Conservation (phyloP, 2,797 vertebrate species). For the Notolabrus celidotus region DNA sequence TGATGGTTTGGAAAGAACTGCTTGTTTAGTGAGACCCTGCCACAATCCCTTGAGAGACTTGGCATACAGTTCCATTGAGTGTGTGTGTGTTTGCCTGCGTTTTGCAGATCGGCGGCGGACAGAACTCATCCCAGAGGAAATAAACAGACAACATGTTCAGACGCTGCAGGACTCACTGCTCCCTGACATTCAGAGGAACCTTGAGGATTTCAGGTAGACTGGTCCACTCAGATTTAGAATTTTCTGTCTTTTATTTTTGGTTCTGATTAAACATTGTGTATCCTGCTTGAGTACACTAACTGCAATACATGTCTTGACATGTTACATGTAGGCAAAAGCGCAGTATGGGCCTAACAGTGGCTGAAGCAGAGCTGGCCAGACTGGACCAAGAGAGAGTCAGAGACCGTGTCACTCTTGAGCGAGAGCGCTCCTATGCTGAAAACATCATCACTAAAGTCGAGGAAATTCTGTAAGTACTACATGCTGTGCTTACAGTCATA, state of each 20-base stretch:
- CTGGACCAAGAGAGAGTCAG: conserved; percentile 91
- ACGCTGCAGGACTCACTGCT: conserved; percentile 93
- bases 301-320: not conserved
- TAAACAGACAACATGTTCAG: conserved; percentile 94
- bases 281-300: not conserved
- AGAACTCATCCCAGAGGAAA: conserved; percentile 95
- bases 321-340: conserved; percentile 91
- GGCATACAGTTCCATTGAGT: conserved; percentile 11
- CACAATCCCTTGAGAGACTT: conserved; percentile 23
- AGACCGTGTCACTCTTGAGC: conserved; percentile 89
- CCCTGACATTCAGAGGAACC: conserved; percentile 92
- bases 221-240: not conserved
- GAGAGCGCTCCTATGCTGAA: conserved; percentile 92
- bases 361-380: conserved; percentile 90
- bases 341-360: conserved; percentile 96
- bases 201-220: conserved; percentile 95
- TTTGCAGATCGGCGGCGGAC: conserved; percentile 91
- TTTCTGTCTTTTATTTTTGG: not conserved
- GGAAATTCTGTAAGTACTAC: conserved; percentile 91
- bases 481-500: not conserved
- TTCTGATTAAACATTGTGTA: not conserved
- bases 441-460: conserved; percentile 95
- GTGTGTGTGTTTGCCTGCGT: conserved; percentile 8
- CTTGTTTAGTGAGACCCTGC: conserved; percentile 10
- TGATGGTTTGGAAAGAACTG: conserved; percentile 53